These are phyloP conservation scores for Gambusia affinis DNA, from an alignment of 2,113 vertebrate genomes.

Conservation along the genomic window DNA sequence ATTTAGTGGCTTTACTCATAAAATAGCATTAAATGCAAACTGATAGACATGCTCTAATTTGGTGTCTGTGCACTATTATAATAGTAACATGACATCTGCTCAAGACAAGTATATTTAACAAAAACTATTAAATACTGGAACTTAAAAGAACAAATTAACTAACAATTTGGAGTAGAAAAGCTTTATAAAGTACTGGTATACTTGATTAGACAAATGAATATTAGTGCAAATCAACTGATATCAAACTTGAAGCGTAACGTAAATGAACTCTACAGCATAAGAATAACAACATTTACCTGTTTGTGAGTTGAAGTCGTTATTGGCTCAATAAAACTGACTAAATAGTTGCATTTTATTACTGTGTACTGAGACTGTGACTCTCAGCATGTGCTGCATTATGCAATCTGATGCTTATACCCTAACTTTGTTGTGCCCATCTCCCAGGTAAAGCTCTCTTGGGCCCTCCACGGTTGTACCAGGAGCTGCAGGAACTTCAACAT, in stretches of 20 bases:
- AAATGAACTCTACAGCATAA: too few species aligned
- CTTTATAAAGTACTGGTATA: too few species aligned
- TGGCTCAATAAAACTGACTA: neutral
- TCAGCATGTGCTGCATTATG: neutral
- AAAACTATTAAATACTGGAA: too few species aligned
- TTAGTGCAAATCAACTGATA: too few species aligned
- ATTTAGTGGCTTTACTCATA: neutral
- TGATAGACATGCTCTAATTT: neutral
- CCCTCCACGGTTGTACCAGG: constrained; percentile 92
- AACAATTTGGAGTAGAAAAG: too few species aligned
- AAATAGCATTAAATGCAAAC: neutral
- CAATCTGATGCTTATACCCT: neutral
- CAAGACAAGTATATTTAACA: too few species aligned
- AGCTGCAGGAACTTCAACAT: constrained; percentile 93
- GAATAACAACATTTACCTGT: neutral
- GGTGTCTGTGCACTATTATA: neutral
- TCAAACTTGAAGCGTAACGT: too few species aligned
- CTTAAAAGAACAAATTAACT: too few species aligned
- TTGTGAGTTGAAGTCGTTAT: neutral
- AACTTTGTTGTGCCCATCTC: constrained; percentile 16
- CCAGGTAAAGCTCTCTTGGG: constrained; percentile 89
- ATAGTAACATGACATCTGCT: too few species aligned
- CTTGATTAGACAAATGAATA: too few species aligned
- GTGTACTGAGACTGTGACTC: neutral
- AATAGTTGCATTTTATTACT: neutral